These are phyloP conservation scores for Leguminivora glycinivorella DNA, from an alignment of 1,140 invertebrate genomes.

Conservation along the genomic window DNA sequence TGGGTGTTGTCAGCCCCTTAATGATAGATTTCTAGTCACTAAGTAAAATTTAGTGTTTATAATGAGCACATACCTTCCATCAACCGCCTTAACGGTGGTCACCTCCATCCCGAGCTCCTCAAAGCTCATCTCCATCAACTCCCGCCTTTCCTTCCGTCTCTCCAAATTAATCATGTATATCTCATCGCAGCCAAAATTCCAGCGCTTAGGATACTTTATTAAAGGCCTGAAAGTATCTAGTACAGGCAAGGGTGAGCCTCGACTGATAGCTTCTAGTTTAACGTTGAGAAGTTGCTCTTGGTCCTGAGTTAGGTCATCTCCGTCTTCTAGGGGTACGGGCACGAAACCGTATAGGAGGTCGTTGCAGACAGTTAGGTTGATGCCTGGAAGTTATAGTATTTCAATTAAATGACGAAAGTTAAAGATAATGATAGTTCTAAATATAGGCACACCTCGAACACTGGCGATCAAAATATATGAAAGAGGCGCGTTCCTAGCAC, in stretches of 20 bases:
- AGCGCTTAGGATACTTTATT: constrained; percentile 76
- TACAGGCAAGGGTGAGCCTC: constrained; percentile 60
- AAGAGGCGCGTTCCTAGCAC: no score
- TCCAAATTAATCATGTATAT: constrained; percentile 96
- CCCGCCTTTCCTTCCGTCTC: constrained; percentile 87
- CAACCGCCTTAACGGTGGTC: constrained; percentile 89
- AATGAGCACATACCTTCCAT: constrained; percentile 87
- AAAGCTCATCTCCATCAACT: constrained; percentile 89
- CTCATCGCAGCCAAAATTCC: constrained; percentile 85
- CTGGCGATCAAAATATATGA: no score
- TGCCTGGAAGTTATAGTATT: constrained; percentile 66
- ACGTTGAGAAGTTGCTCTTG: constrained; percentile 87
- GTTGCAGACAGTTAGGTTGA: constrained; percentile 90
- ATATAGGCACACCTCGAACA: no score
- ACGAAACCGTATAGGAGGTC: constrained; percentile 90
- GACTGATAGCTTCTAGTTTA: constrained; percentile 79
- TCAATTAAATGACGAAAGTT: no score
- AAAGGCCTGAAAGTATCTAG: constrained; percentile 68
- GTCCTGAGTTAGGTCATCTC: constrained; percentile 83
- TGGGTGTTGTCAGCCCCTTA: no score
- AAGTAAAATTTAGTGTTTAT: no score
- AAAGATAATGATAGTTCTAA: no score
- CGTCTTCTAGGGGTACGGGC: constrained; percentile 88
- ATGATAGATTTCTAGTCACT: neutral
- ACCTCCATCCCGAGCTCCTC: constrained; percentile 89